Base-by-base conservation (phyloP, 2,888 invertebrate genomes). In the Cryptus armator region DNA sequence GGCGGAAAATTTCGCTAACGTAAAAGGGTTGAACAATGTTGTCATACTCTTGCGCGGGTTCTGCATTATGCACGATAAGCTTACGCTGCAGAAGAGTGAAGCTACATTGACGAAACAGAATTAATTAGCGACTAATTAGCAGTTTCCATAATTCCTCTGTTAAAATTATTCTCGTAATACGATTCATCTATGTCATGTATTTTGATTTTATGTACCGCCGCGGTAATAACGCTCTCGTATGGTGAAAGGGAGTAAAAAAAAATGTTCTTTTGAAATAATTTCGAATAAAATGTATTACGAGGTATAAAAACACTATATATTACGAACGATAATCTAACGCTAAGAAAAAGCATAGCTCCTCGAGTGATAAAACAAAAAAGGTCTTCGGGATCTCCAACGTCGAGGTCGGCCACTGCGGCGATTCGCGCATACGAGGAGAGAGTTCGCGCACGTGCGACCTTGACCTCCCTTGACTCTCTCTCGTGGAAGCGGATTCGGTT, bases 371-470 rank as follows among this genome's bases (percentile, higher is more conserved):
- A 53, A 68, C 6, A 62, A 78, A 14, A 75, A 46, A 48, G 43
- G 46, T 78, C 76, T 75, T 81, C 71, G 64, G 81, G 81, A 85
- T 83, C 56, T 19, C 19, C 67, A 70, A 43, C 44, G 74, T 74
- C 78, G 76, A 88, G 90, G 89, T 89, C 89, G 86, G 84, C 87
- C 85, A 85, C 76, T 88, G 89, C 88, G 86, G 86, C 80, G 89
- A 86, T 89, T 87, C 79, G 85, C 85, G 88, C 84, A 79, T 83
- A 83, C 77, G 75, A 83, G 24, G 53, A 53, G 64, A 44, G 72
- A 83, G 81, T 82, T 77, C 83, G 85, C 82, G 85, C 84, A 86
- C 86, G 86, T 84, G 86, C 84, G 86, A 84, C 87, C 87, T 87
- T 87, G 85, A 82, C 82, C 87, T 82, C 81, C 79, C 83, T 74